Percentiles rank a stretch among this genome's conserved stretches.
Conservation (phyloP, 2,888 invertebrate genomes). For the Plagodis dolabraria region DNA sequence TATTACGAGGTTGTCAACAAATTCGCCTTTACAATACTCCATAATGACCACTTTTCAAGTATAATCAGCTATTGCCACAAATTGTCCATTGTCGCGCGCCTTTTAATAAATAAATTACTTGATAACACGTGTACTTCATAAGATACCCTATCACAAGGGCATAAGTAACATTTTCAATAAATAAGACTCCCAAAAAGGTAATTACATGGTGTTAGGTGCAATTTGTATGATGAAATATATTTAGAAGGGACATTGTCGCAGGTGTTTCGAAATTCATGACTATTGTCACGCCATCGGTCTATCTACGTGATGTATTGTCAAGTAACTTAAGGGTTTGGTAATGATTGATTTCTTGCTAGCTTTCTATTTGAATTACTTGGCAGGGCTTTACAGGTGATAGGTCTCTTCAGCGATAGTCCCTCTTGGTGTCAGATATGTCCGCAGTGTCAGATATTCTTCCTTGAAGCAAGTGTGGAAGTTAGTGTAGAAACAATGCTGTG, state of each 20-base stretch:
- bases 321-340: not conserved
- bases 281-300: conserved; percentile 22
- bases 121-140: not conserved
- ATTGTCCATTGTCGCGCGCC: conserved; percentile 25
- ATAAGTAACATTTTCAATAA: conserved; percentile 21
- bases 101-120: conserved; percentile 24
- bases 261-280: conserved; percentile 36
- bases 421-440: too few relatives aligned
- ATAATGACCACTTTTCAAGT: conserved; percentile 20
- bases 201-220: conserved; percentile 31
- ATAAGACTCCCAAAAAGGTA: conserved; percentile 19
- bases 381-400: too few relatives aligned
- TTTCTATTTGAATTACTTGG: too few relatives aligned
- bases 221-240: conserved; percentile 35
- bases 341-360: too few relatives aligned
- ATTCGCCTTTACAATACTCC: conserved; percentile 10
- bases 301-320: conserved; percentile 10
- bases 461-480: too few relatives aligned
- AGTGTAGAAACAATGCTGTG: too few relatives aligned
- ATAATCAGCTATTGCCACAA: conserved; percentile 18
- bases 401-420: too few relatives aligned
- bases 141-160: conserved; percentile 1
- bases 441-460: too few relatives aligned
- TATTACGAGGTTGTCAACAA: too few relatives aligned
- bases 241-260: conserved; percentile 35